These are phyloP conservation scores for Caenorhabditis briggsae DNA, from an alignment of 1,140 invertebrate genomes.

Conservation along the genomic window DNA sequence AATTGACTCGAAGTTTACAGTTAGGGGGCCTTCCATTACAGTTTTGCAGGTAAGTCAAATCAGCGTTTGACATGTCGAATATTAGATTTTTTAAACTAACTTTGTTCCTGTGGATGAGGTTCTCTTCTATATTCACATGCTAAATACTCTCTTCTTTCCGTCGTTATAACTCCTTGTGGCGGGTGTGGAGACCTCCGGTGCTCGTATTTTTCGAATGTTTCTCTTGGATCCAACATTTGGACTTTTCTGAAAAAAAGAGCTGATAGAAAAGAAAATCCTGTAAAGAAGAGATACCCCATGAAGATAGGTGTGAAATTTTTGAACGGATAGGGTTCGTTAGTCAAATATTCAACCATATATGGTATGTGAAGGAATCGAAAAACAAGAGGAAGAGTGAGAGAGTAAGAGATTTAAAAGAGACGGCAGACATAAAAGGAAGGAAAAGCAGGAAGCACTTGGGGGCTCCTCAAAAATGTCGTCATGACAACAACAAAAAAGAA, in stretches of 20 bases:
- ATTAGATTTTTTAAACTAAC: not conserved
- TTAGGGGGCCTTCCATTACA: not conserved
- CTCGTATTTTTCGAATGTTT: conserved; percentile 44
- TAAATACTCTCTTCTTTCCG: not conserved
- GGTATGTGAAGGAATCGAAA: not conserved
- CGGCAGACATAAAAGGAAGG: not conserved
- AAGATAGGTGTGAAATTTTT: conserved; percentile 3
- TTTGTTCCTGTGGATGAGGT: not conserved
- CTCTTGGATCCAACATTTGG: conserved; percentile 24
- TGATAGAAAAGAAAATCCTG: not conserved
- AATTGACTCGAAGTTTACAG: no score
- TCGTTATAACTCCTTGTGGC: not conserved
- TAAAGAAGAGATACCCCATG: conserved; percentile 21
- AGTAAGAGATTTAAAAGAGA: not conserved
- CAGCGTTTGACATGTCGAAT: not conserved
- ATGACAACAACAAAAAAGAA: no score
- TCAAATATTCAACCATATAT: conserved; percentile 34
- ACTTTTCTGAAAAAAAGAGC: not conserved
- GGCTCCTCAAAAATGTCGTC: no score
- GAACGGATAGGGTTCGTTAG: conserved; percentile 42
- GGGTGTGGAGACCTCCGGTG: not conserved
- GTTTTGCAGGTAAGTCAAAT: not conserved
- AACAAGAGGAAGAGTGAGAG: not conserved
- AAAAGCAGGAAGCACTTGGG: not conserved
- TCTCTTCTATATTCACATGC: conserved; percentile 36